Evolutionary conservation across 2,797 vertebrate species (phyloP).

Genomic region (Acanthopagrus latus): DNA sequence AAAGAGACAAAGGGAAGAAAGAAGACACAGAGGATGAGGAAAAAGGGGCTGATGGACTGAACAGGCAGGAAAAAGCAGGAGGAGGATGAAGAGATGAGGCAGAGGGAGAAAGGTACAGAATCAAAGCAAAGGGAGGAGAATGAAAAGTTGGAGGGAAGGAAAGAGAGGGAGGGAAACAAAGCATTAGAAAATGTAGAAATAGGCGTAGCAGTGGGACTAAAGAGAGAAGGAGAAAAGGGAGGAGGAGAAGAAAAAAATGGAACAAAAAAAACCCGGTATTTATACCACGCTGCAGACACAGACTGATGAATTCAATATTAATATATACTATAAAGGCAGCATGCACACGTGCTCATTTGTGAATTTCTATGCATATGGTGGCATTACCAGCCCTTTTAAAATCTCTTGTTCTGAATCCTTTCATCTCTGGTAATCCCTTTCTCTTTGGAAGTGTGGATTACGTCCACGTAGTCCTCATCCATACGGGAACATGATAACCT

Average conservation of each 20-base stretch:
- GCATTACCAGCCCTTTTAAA: slow-evolving; percentile 51
- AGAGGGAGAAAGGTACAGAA: not conserved
- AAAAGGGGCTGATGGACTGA: not conserved
- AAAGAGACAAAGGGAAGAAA: too few species aligned
- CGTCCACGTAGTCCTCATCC: slow-evolving; percentile 34
- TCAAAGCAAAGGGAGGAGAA: not conserved
- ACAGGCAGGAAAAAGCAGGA: not conserved
- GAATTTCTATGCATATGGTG: slow-evolving; percentile 28
- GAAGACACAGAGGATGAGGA: not conserved
- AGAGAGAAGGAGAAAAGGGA: not conserved
- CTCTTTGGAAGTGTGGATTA: slow-evolving; percentile 50
- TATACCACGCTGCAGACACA: not conserved
- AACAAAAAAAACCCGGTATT: not conserved
- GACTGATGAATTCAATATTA: not conserved
- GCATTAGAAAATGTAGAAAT: not conserved
- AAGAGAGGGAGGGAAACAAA: not conserved
- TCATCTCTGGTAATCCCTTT: slow-evolving; percentile 62
- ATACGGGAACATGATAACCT: slow-evolving; percentile 33
- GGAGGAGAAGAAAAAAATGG: not conserved
- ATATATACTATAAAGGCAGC: not conserved
- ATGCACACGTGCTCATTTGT: not conserved
- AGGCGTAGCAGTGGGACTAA: not conserved
- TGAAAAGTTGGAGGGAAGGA: not conserved
- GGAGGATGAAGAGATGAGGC: not conserved
- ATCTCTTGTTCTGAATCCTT: slow-evolving; percentile 52